phyloP scores from a whole-genome alignment of 2,888 invertebrate genomes.

The Agriopis aurantiaria region DNA sequence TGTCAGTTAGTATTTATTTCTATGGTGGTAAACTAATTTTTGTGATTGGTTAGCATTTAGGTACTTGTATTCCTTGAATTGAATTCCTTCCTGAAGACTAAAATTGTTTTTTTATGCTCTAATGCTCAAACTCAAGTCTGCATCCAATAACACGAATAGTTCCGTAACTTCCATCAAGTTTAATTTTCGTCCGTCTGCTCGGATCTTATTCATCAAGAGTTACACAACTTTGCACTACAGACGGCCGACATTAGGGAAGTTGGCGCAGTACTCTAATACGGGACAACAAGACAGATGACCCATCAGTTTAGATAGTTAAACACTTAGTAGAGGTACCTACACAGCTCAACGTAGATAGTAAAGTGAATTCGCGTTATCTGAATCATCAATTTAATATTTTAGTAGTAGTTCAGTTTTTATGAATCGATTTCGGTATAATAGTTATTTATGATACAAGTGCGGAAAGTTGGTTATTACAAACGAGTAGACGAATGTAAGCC shows the following conservation, averaged over 20 bases:
- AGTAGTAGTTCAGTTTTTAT: too few species aligned
- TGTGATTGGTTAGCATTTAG: too few species aligned
- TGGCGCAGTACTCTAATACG: conserved; percentile 7
- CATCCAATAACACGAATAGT: conserved; percentile 6
- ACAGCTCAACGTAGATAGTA: neutral
- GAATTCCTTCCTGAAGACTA: too few species aligned
- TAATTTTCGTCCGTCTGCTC: conserved; percentile 9
- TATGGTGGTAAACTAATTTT: too few species aligned
- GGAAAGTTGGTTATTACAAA: too few species aligned
- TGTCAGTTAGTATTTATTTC: too few species aligned
- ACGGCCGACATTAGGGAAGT: conserved; percentile 16
- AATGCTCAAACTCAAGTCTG: neutral
- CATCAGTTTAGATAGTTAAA: conserved; percentile 4
- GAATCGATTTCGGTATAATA: too few species aligned
- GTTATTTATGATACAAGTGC: too few species aligned
- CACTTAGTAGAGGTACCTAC: neutral
- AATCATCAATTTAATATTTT: too few species aligned
- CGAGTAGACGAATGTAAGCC: too few species aligned
- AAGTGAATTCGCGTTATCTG: neutral
- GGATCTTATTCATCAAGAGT: conserved; percentile 33
- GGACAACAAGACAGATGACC: conserved; percentile 39
- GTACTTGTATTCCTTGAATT: too few species aligned
- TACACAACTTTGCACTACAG: conserved; percentile 42
- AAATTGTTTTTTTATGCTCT: too few species aligned
- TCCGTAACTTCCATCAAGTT: conserved; percentile 19